phyloP scores from a whole-genome alignment of 2,113 vertebrate species.

The Numenius arquata region DNA sequence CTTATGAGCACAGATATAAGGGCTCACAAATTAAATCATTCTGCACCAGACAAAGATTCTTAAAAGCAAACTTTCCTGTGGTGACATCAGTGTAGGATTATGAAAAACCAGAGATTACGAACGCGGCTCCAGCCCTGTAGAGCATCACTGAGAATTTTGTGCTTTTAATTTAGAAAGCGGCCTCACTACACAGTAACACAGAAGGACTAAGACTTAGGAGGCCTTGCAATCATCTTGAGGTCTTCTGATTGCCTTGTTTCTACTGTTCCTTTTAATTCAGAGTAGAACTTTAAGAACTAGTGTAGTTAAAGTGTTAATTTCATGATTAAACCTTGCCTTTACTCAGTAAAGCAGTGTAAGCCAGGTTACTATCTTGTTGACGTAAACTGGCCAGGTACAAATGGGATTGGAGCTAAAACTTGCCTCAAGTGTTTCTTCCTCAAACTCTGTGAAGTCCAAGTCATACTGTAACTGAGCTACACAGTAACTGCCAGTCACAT shows the following conservation, averaged over 20 bases:
- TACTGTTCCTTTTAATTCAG: neutral
- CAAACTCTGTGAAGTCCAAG: neutral
- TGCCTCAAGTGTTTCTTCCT: neutral
- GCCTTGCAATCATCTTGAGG: neutral
- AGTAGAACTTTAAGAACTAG: neutral
- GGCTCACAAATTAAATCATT: neutral
- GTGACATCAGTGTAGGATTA: neutral
- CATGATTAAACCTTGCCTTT: neutral
- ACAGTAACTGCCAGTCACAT: neutral
- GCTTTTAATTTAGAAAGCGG: neutral
- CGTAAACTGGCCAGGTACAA: neutral
- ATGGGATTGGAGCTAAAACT: neutral
- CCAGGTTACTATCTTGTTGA: neutral
- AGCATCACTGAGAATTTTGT: neutral
- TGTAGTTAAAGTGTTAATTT: neutral
- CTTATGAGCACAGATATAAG: neutral
- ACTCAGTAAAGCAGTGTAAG: neutral
- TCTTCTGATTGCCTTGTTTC: neutral
- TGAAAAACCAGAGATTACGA: neutral
- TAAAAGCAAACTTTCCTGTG: neutral
- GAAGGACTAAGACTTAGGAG: neutral
- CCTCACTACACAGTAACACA: neutral
- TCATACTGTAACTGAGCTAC: neutral
- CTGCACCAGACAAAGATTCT: neutral
- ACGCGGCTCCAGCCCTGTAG: no score